A percentile compares a stretch with the other conserved stretches of the same genome.
phyloP scores from a whole-genome alignment of 2,797 vertebrate genomes.

The Danio tinwini region DNA sequence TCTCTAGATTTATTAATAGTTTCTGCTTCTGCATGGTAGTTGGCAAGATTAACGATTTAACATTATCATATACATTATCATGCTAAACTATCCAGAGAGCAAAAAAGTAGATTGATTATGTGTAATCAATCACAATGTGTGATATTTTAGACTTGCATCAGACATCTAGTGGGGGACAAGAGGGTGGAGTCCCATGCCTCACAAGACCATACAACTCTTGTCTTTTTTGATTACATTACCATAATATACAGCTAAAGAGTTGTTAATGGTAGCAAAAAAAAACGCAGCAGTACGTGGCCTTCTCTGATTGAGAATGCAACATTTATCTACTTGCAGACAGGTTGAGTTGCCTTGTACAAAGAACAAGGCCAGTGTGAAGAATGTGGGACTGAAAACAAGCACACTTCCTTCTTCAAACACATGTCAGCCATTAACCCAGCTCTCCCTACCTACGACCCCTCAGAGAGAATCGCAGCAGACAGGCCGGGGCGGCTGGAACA shows the following conservation, averaged over 20 bases:
- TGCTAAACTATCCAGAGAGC: not conserved
- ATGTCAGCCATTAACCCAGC: slow-evolving; percentile 61
- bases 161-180: not conserved
- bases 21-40: too few species aligned
- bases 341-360: slow-evolving; percentile 23
- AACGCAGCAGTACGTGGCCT: slow-evolving; percentile 20
- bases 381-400: slow-evolving; percentile 58
- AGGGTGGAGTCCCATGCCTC: not conserved
- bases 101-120: not conserved
- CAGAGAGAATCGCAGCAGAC: slow-evolving; percentile 37
- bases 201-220: not conserved
- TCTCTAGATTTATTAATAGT: not conserved
- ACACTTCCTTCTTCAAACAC: slow-evolving; percentile 66
- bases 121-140: not conserved
- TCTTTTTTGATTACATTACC: slow-evolving; percentile 50
- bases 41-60: too few species aligned
- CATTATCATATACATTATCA: not conserved
- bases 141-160: not conserved
- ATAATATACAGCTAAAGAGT: slow-evolving; percentile 50
- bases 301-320: slow-evolving; percentile 8
- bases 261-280: slow-evolving; percentile 32
- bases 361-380: slow-evolving; percentile 48
- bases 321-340: slow-evolving; percentile 23
- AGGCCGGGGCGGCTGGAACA: slow-evolving; percentile 35
- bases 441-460: slow-evolving; percentile 35